Percentiles rank a stretch among this genome's conserved stretches.
phyloP scores from a whole-genome alignment of 2,797 vertebrate genomes.

The Enteromius radiatus region DNA sequence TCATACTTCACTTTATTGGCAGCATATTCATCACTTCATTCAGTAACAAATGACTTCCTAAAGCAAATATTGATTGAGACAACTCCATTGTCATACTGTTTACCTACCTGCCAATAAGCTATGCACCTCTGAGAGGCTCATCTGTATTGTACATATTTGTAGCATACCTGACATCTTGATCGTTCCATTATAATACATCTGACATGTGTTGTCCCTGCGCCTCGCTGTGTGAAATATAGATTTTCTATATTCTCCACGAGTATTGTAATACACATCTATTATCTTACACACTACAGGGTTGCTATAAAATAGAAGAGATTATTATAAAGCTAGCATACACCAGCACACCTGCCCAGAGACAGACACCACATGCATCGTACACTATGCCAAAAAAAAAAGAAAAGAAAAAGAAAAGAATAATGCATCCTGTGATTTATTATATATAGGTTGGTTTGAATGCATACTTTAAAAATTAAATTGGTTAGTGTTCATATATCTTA shows the following conservation, averaged over 20 bases:
- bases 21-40: slow-evolving; percentile 73
- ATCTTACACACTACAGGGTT: slow-evolving; percentile 22
- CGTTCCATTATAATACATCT: slow-evolving; percentile 44
- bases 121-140: slow-evolving; percentile 60
- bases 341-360: slow-evolving; percentile 1
- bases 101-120: slow-evolving; percentile 81
- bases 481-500: slow-evolving; percentile 81
- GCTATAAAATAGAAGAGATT: slow-evolving; percentile 9
- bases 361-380: not conserved
- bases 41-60: slow-evolving; percentile 75
- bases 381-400: no score
- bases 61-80: slow-evolving; percentile 79
- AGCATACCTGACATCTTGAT: slow-evolving; percentile 68
- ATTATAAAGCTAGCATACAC: slow-evolving; percentile 40
- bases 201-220: slow-evolving; percentile 26
- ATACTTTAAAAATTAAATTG: not conserved
- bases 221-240: slow-evolving; percentile 49
- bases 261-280: slow-evolving; percentile 30
- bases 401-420: not conserved
- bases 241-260: slow-evolving; percentile 32
- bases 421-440: not conserved
- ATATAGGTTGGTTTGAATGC: not conserved
- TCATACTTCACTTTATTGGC: slow-evolving; percentile 31
- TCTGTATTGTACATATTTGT: slow-evolving; percentile 60
- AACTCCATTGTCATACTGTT: slow-evolving; percentile 72